These are phyloP conservation scores for Alviniconcha strummeri DNA, from an alignment of 2,888 invertebrate species.

Conservation along the genomic window DNA sequence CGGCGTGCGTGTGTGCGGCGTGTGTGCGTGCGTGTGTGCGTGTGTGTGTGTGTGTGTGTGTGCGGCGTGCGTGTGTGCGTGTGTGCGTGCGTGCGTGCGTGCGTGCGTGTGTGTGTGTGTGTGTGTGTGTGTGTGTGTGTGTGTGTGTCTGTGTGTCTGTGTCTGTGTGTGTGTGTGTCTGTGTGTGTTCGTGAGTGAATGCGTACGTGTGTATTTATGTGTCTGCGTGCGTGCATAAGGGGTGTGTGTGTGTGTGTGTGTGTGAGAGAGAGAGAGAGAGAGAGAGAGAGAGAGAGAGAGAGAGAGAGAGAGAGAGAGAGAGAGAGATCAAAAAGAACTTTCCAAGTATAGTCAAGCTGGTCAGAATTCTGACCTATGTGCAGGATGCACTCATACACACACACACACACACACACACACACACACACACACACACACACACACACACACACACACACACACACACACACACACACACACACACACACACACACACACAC, in stretches of 20 bases:
- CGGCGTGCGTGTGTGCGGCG: too few relatives aligned
- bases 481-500: not conserved
- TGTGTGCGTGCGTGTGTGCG: not conserved
- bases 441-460: slow-evolving; percentile 28
- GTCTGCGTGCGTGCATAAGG: not conserved
- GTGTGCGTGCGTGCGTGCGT: not conserved
- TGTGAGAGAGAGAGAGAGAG: not conserved
- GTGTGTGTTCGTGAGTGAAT: not conserved
- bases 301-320: not conserved
- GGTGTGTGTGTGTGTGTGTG: not conserved
- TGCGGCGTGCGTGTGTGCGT: not conserved
- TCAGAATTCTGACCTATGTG: not conserved
- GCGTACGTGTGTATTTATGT: not conserved
- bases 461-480: slow-evolving; percentile 23
- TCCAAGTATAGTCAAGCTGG: too few relatives aligned
- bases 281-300: not conserved
- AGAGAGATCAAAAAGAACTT: not conserved
- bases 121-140: slow-evolving; percentile 1
- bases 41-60: not conserved
- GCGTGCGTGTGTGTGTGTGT: not conserved
- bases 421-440: slow-evolving; percentile 23
- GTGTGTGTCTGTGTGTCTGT: not conserved
- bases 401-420: slow-evolving; percentile 19
- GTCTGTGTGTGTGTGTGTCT: not conserved
- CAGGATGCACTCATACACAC: not conserved